A percentile compares a stretch with the other conserved stretches of the same genome.
phyloP scores from a whole-genome alignment of 1,140 invertebrate species.

The Monochamus saltuarius region DNA sequence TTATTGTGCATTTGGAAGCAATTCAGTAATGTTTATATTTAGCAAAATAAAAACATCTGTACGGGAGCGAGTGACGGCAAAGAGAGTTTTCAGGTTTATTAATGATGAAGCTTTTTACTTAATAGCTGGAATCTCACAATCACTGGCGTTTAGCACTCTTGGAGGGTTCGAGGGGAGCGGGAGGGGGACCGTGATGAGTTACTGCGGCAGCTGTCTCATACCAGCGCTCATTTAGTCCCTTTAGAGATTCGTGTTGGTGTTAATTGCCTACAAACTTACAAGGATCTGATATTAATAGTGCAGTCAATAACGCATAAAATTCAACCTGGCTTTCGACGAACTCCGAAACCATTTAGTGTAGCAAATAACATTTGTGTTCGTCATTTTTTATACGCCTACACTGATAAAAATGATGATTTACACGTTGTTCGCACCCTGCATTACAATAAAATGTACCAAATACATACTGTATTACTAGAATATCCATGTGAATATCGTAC shows the following conservation, averaged over 20 bases:
- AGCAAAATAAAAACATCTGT: slow-evolving; percentile 26
- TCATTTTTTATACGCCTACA: too few species aligned
- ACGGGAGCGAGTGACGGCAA: background rate
- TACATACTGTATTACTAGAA: too few species aligned
- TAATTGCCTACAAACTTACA: slow-evolving; percentile 39
- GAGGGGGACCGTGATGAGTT: slow-evolving; percentile 31
- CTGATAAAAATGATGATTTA: too few species aligned
- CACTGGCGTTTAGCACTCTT: slow-evolving; percentile 25
- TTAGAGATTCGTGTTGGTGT: slow-evolving; percentile 36
- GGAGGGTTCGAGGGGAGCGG: slow-evolving; percentile 14
- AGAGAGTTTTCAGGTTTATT: slow-evolving; percentile 16
- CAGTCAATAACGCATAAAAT: background rate
- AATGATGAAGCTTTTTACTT: slow-evolving; percentile 29
- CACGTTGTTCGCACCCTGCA: too few species aligned
- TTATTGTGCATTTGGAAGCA: slow-evolving; percentile 6
- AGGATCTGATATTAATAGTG: slow-evolving; percentile 33
- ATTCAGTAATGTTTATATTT: slow-evolving; percentile 27
- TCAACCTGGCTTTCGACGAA: too few species aligned
- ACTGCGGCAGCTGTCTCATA: slow-evolving; percentile 38
- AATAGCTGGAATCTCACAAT: slow-evolving; percentile 30
- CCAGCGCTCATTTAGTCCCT: slow-evolving; percentile 35
- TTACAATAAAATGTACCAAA: too few species aligned
- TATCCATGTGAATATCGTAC: too few species aligned
- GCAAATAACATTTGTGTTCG: too few species aligned
- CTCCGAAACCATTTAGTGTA: too few species aligned